phyloP scores from a whole-genome alignment of 2,797 vertebrate species.

The Phoeniculus purpureus region DNA sequence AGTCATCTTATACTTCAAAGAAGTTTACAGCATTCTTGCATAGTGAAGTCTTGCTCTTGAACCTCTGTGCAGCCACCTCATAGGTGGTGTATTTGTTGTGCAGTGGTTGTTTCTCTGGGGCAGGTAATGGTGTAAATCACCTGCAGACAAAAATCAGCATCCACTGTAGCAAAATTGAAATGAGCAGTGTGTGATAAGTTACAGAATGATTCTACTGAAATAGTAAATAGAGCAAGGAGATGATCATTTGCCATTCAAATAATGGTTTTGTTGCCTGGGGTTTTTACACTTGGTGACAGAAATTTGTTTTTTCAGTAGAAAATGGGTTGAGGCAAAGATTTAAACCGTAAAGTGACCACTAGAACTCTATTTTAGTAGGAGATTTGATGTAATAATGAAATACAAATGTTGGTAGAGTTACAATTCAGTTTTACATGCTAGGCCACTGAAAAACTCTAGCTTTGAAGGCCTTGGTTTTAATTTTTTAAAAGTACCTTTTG shows the following conservation, averaged over 20 bases:
- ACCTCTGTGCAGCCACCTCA: neutral
- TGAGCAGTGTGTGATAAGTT: neutral
- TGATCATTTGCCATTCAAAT: neutral
- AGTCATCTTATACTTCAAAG: neutral
- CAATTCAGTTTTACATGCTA: accelerated
- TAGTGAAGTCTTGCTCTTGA: neutral
- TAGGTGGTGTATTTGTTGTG: neutral
- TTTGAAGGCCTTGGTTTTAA: neutral
- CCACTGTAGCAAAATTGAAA: neutral
- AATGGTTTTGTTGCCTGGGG: neutral
- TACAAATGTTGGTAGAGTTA: neutral
- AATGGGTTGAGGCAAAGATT: neutral
- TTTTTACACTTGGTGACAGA: neutral
- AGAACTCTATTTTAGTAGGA: neutral
- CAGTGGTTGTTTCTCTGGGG: neutral
- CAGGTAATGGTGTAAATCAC: neutral
- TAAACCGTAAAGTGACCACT: neutral
- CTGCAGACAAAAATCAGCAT: neutral
- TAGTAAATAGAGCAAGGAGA: neutral
- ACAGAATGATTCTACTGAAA: neutral
- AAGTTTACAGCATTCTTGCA: neutral
- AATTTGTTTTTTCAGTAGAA: neutral
- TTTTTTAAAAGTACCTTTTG: neutral
- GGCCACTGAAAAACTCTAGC: neutral
- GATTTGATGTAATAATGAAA: neutral